Evolutionary conservation across 2,113 vertebrate species (phyloP).

Genomic region (Archocentrus centrarchus): DNA sequence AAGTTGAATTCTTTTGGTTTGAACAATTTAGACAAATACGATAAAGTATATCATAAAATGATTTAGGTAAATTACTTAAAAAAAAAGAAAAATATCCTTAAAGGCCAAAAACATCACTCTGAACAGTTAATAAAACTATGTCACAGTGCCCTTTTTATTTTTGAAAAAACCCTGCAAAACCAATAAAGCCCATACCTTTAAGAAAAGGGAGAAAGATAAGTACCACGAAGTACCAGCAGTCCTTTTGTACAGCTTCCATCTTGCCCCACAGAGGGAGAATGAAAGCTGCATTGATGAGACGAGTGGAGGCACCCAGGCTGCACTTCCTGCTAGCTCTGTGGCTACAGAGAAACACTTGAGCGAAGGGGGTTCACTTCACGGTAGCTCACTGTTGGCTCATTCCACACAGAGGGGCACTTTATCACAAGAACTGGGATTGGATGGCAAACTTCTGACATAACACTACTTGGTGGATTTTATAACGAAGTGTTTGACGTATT

Average conservation of each 20-base stretch:
- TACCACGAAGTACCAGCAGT: slow-evolving; percentile 80
- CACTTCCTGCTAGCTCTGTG: slow-evolving; percentile 77
- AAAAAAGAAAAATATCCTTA: neutral
- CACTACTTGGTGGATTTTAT: neutral
- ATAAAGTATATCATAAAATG: neutral
- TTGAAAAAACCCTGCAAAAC: neutral
- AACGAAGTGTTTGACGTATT: neutral
- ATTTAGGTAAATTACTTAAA: neutral
- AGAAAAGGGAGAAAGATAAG: slow-evolving; percentile 78
- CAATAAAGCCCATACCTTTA: slow-evolving; percentile 77
- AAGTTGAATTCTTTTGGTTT: neutral
- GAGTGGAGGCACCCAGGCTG: slow-evolving; percentile 56
- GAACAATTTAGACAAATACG: neutral
- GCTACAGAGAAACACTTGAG: slow-evolving; percentile 54
- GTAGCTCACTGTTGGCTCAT: slow-evolving; percentile 34
- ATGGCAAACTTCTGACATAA: slow-evolving; percentile 30
- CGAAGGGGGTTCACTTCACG: slow-evolving; percentile 43
- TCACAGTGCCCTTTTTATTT: neutral
- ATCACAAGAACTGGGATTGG: slow-evolving; percentile 13
- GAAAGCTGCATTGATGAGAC: slow-evolving; percentile 84
- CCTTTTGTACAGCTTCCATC: slow-evolving; percentile 84
- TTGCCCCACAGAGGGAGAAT: slow-evolving; percentile 77
- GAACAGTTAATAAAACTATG: neutral
- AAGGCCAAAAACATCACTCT: neutral
- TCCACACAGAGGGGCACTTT: slow-evolving; percentile 54